Base-by-base conservation (phyloP, 2,113 vertebrate genomes). In the Phodopus roborovskii region DNA sequence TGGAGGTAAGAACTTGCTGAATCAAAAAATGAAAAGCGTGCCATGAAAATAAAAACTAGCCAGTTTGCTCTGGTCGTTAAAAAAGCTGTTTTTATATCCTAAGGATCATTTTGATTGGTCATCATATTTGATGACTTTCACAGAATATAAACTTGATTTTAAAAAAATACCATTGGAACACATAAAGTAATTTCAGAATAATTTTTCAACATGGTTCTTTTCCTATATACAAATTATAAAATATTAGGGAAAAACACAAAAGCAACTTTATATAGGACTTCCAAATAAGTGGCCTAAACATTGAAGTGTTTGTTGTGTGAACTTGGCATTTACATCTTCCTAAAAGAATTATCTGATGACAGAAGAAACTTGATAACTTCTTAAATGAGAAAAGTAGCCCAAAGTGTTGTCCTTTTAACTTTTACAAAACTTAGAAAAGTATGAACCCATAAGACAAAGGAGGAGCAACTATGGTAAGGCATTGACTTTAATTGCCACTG, bases 1-100 rank as follows among this genome's bases (percentile, higher is more conserved):
- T 99, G 96, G 99, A 99, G 99, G 99, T 99, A 98, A 98, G 97
- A 13, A 0, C 24, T 91, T 90, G 88, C 64, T 66, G 68, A 48
- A 62, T 77, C 39, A 66, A 78, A 78, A 92, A 88, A 45, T 74
- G 62, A 88, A 73, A 97, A 71, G 9, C 4, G 3, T 33, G 1
- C 4, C 26, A 12, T 91, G 70, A 94, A 94, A 73, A 13, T 22
- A 66, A 77, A 92, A 45, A 75, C 53, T 20, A 62, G 56, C 22
- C 15, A 30, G 15, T 1, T 39, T 68, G n/a, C 15, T 77, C 28
- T 58, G 36, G 20, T 85, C 39, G 39, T 68, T 42, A 6, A 3
- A 45, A 66, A 93, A 82, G 9, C 7, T 91, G 28, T 74, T 79
- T 70, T 33, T 11, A 0, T 48, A n/a, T 88, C 28, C 86, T 22